Base-by-base conservation (phyloP, 2,797 vertebrate species). In the Hapalemur alaotrensis region DNA sequence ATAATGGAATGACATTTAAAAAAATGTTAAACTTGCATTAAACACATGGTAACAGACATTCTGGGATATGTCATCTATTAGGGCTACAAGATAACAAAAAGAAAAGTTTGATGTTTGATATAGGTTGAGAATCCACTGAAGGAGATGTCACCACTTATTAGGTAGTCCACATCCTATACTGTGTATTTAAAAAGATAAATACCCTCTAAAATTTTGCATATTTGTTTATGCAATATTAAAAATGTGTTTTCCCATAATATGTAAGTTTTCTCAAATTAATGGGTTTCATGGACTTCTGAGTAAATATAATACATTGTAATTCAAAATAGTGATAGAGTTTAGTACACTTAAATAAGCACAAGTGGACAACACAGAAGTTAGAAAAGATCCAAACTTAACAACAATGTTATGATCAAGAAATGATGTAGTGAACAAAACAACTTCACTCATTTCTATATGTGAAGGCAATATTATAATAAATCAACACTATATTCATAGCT, bases 101-200 rank as follows among this genome's bases (percentile, higher is more conserved):
- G 25, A 61, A 92, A 54, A 41, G 8, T 6, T 41, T 22, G 28
- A 41, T 52, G 81, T 80, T 69, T 43, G 4, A 72, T 81, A 23
- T 78, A 70, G 46, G 67, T n/a, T 90, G 23, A 65, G 30, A 81
- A 93, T 79, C 80, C 18, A 41, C 14, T 67, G 30, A 91, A 7
- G 13, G 3, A 61, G 1, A 22, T 67, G 11, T 25, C 75, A 38
- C 17, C 57, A 46, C 76, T 76, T 52, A 63, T 4, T 63, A 87
- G 2, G n/a, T 28, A 43, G 28, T 69, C 12, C 85, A 43, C 7
- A 85, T 23, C 9, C 32, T 43, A 1, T 1, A 7, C 13, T 65
- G 20, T 79, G 35, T 79, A 61, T 38, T 89, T 61, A 70, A 87
- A 70, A 89, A 79, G 18, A 57, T 57, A 95, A 95, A 94, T 15